phyloP scores from a whole-genome alignment of 2,113 vertebrate species.

The Scortum barcoo region DNA sequence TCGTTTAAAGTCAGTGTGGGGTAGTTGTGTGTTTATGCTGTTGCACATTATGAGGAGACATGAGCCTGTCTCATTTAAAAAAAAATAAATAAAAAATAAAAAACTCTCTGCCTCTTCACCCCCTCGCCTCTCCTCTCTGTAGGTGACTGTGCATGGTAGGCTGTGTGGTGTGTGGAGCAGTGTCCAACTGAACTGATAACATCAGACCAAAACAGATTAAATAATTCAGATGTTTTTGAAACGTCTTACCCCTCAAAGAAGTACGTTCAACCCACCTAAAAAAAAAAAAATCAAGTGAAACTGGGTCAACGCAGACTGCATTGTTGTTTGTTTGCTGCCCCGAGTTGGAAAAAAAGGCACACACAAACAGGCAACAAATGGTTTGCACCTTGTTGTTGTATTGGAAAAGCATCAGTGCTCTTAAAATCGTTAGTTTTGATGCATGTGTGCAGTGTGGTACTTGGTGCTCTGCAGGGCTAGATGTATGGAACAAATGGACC shows the following conservation, averaged over 20 bases:
- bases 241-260: neutral
- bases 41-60: neutral
- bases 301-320: conserved; percentile 39
- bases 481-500: neutral
- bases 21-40: conserved; percentile 14
- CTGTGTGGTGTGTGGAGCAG: conserved; percentile 12
- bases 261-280: neutral
- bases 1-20: conserved; percentile 11
- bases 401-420: neutral
- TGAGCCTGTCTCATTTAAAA: conserved; percentile 11
- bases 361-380: conserved; percentile 6
- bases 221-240: conserved; percentile 38
- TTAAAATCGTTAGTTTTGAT: neutral
- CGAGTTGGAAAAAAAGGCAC: neutral
- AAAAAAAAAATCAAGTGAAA: conserved; percentile 36
- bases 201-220: conserved; percentile 18
- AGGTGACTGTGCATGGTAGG: conserved; percentile 6
- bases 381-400: neutral
- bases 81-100: too few relatives aligned
- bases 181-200: conserved; percentile 7
- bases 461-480: neutral
- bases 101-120: neutral
- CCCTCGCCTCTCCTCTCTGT: conserved; percentile 22
- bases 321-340: conserved; percentile 1
- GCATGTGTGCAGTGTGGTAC: neutral